Conservation (phyloP, 2,797 vertebrate genomes). For the Gephyroberyx darwinii region DNA sequence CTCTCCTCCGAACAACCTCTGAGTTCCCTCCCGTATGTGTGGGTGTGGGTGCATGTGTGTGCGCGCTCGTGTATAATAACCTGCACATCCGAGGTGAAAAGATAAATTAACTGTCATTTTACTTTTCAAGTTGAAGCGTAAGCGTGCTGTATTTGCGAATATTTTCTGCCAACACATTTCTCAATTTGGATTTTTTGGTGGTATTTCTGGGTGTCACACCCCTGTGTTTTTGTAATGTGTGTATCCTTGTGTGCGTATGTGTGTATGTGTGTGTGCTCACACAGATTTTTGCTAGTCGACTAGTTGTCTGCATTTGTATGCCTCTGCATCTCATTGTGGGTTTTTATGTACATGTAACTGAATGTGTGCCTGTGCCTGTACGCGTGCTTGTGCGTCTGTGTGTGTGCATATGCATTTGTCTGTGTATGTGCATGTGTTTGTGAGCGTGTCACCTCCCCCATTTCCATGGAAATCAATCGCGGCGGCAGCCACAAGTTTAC, state of each 20-base stretch:
- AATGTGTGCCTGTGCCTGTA: conserved; percentile 22
- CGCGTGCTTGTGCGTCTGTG: conserved; percentile 25
- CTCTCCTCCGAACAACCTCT: conserved; percentile 43
- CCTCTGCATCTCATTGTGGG: conserved; percentile 40
- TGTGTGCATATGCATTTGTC: conserved; percentile 44
- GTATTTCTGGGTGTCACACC: conserved; percentile 27
- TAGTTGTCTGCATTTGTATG: conserved; percentile 46
- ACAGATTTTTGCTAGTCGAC: conserved; percentile 26
- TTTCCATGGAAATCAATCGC: conserved; percentile 82
- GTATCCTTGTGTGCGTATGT: conserved; percentile 7
- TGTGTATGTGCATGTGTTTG: conserved; percentile 54
- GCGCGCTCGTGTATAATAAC: neutral
- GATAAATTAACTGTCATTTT: conserved; percentile 14
- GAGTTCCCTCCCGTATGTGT: conserved; percentile 11
- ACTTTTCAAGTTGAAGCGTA: conserved; percentile 12
- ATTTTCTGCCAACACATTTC: conserved; percentile 37
- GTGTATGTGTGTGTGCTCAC: conserved; percentile 4
- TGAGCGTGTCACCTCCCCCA: conserved; percentile 67
- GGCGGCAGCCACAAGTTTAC: conserved; percentile 79
- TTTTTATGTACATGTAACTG: conserved; percentile 38
- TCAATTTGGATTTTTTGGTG: conserved; percentile 18
- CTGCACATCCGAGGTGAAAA: conserved; percentile 37
- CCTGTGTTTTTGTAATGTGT: conserved; percentile 13
- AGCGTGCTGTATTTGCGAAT: conserved; percentile 29
- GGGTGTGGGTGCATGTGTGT: neutral